A percentile compares a stretch with the other conserved stretches of the same genome.
Conservation (phyloP, 2,797 vertebrate genomes). For the Mionectes olivaceus region DNA sequence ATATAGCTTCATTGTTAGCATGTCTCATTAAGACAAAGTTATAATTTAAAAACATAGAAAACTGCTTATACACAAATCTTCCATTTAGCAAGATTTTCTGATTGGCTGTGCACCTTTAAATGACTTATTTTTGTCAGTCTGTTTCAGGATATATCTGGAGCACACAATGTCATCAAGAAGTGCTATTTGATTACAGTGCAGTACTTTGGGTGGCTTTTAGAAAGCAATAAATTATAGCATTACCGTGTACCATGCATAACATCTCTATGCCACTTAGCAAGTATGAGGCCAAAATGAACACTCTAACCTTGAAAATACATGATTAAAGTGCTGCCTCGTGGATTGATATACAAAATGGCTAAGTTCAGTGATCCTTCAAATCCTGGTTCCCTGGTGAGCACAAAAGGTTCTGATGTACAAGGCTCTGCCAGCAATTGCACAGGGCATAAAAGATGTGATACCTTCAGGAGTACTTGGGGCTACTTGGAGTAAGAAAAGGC, state of each 20-base stretch:
- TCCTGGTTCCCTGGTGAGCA: background rate
- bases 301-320: slow-evolving; percentile 58
- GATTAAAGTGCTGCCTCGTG: background rate
- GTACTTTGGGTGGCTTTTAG: slow-evolving; percentile 50
- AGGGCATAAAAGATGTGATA: background rate
- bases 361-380: slow-evolving; percentile 45
- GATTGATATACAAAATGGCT: slow-evolving; percentile 16
- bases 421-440: background rate
- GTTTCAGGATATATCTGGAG: slow-evolving; percentile 10
- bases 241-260: background rate
- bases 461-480: background rate
- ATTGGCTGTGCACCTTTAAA: slow-evolving; percentile 16
- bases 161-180: background rate
- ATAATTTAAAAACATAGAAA: background rate
- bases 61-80: background rate
- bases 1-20: background rate
- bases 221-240: slow-evolving; percentile 55
- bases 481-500: background rate
- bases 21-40: background rate
- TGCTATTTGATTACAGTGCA: slow-evolving; percentile 46
- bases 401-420: background rate
- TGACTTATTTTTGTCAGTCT: slow-evolving; percentile 8
- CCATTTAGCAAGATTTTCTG: background rate
- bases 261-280: slow-evolving; percentile 47
- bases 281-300: slow-evolving; percentile 56